A percentile compares a stretch with the other conserved stretches of the same genome.
phyloP scores from a whole-genome alignment of 2,113 vertebrate genomes.

The Myrmecobius fasciatus region DNA sequence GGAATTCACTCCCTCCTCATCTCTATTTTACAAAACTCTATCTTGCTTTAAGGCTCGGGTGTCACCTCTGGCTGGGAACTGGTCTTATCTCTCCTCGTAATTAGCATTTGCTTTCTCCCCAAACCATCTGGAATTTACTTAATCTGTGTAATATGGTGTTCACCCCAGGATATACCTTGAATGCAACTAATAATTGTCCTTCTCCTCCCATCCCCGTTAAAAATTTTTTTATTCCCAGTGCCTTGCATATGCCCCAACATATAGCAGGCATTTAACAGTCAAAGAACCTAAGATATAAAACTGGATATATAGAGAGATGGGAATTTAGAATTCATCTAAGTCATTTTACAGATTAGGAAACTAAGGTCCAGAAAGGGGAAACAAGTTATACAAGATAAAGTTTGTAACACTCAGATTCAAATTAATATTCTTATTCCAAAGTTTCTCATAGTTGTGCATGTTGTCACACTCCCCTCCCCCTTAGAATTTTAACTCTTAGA shows the following conservation, averaged over 20 bases:
- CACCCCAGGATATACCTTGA: background rate
- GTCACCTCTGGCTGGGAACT: background rate
- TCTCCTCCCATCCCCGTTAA: no score
- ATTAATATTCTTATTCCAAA: background rate
- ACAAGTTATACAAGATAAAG: background rate
- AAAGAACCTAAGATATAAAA: background rate
- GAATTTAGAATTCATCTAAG: background rate
- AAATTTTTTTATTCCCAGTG: background rate
- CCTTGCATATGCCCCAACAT: background rate
- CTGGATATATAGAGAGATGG: background rate
- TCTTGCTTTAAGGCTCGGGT: background rate
- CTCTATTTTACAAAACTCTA: background rate
- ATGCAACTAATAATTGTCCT: background rate
- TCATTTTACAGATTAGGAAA: background rate
- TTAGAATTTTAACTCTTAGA: background rate
- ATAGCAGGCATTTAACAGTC: background rate
- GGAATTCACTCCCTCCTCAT: conserved; percentile 25
- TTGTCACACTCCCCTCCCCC: background rate
- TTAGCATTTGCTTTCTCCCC: background rate
- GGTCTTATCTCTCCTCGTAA: background rate
- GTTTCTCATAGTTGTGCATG: background rate
- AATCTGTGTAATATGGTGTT: background rate
- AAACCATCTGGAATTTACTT: background rate
- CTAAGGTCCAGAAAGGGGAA: background rate
- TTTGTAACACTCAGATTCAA: background rate